phyloP scores from a whole-genome alignment of 2,888 invertebrate genomes.

The Mesodorylaimus sp. region DNA sequence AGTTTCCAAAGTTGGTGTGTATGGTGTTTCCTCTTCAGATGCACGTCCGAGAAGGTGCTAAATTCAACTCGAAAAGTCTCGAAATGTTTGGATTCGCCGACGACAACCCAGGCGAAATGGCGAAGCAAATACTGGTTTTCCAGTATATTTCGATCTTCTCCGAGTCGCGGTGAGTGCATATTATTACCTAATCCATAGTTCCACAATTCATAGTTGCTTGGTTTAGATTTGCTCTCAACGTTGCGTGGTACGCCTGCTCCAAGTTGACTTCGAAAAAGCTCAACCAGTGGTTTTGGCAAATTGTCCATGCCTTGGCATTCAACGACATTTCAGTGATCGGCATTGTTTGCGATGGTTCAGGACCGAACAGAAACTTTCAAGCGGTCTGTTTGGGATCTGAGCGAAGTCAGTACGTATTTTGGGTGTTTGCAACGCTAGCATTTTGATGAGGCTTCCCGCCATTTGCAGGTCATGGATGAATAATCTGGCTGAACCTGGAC shows the following conservation, averaged over 20 bases:
- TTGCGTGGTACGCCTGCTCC: background rate
- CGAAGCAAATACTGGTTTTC: background rate
- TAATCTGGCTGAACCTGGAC: background rate
- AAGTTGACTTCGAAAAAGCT: background rate
- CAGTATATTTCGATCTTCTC: background rate
- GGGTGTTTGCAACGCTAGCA: background rate
- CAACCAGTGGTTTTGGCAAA: background rate
- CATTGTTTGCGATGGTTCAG: background rate
- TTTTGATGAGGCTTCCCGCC: background rate
- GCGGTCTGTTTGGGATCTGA: background rate
- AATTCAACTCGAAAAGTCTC: background rate
- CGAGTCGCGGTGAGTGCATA: background rate
- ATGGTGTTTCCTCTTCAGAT: background rate
- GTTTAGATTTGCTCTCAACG: background rate
- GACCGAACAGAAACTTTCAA: background rate
- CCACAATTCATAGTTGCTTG: background rate
- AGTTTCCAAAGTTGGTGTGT: background rate
- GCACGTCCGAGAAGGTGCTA: background rate
- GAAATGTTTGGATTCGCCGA: background rate
- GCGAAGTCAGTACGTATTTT: background rate
- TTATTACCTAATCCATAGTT: background rate
- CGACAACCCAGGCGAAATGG: background rate
- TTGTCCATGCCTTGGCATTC: background rate
- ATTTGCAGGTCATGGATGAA: background rate
- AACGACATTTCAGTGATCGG: background rate